Conservation (phyloP, 30 jellyfish, hydroid and myxozoan species). For the Nemopilema nomurai region DNA sequence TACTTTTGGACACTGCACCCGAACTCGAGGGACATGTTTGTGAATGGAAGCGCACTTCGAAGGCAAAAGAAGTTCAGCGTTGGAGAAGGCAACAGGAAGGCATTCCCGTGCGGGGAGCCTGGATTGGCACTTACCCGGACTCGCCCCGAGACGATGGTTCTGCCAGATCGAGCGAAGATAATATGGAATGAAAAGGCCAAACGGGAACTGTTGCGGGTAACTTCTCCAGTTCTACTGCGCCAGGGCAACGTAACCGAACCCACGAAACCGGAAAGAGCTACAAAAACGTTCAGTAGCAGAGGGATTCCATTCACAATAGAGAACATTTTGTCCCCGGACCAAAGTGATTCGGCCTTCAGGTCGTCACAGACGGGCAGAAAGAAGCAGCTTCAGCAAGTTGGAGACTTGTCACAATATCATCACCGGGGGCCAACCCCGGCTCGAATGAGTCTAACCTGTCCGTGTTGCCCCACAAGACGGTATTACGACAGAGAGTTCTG, state of each 20-base stretch:
- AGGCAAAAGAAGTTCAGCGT: slow-evolving; percentile 39
- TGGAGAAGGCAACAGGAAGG: neutral
- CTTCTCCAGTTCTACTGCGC: neutral
- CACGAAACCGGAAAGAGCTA: neutral
- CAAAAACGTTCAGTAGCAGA: neutral
- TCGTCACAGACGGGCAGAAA: neutral
- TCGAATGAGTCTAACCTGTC: neutral
- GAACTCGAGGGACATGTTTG: slow-evolving; percentile 40
- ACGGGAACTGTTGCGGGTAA: neutral
- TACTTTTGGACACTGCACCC: slow-evolving; percentile 60
- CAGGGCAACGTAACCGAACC: neutral
- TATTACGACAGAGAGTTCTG: neutral
- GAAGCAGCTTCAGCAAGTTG: neutral
- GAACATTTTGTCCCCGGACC: neutral
- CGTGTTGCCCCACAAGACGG: neutral
- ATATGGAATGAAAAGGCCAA: neutral
- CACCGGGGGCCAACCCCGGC: neutral
- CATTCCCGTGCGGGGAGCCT: neutral
- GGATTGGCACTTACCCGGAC: neutral
- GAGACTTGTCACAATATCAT: neutral
- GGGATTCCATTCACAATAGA: slow-evolving; percentile 7
- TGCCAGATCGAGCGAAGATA: neutral
- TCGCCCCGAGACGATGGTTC: neutral
- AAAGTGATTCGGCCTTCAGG: neutral
- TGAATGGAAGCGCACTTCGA: slow-evolving; percentile 50